phyloP scores from a whole-genome alignment of 2,113 vertebrate genomes.

The Tympanuchus pallidicinctus region DNA sequence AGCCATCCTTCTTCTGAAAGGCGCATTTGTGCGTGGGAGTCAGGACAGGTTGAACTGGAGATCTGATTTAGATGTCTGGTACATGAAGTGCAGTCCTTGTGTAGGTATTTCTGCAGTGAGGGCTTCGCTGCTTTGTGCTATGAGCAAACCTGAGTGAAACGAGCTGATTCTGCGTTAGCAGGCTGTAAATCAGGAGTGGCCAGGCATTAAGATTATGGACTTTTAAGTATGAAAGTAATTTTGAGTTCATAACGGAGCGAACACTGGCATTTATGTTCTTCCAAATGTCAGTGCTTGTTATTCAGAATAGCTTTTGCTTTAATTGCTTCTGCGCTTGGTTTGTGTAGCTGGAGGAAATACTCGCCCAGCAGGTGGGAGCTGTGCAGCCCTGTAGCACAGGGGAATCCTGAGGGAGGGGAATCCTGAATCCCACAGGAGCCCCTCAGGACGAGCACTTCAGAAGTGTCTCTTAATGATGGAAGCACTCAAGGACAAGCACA shows the following conservation, averaged over 20 bases:
- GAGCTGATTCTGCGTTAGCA: rapidly evolving
- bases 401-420: not conserved
- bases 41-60: not conserved
- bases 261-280: not conserved
- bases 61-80: not conserved
- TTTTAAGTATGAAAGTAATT: not conserved
- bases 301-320: not conserved
- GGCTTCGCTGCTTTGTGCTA: not conserved
- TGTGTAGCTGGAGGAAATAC: not conserved
- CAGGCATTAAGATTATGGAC: not conserved
- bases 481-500: not conserved
- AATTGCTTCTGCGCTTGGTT: not conserved
- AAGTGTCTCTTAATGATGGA: not conserved
- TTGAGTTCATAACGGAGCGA: not conserved
- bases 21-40: rapidly evolving
- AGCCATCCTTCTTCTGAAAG: not conserved
- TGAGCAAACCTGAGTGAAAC: not conserved
- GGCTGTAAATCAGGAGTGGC: not conserved
- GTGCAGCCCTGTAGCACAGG: rapidly evolving
- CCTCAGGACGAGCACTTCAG: not conserved
- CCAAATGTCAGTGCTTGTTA: not conserved
- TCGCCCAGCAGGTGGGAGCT: not conserved
- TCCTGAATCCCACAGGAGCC: too few relatives aligned
- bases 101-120: not conserved
- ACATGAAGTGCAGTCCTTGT: not conserved